Evolutionary conservation across 92 coral and sea anemone species (phyloP).

Genomic region (Palythoa caribaeorum): DNA sequence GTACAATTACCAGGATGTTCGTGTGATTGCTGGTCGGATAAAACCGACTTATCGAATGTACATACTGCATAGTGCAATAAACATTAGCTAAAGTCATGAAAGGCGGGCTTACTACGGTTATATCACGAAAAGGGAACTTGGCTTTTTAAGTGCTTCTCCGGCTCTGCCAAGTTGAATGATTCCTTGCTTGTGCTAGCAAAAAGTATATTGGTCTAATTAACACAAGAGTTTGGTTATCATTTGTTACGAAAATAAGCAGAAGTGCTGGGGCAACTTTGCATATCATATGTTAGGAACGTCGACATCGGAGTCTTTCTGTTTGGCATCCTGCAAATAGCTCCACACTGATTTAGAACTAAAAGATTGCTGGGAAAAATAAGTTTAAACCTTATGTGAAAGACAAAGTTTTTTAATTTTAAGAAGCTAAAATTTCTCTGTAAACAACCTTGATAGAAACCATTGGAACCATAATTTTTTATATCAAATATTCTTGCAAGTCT

Average conservation of each 20-base stretch:
- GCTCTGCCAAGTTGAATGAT: background rate
- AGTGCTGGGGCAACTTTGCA: background rate
- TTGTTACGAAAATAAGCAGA: background rate
- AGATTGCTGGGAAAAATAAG: too few relatives aligned
- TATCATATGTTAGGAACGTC: too few relatives aligned
- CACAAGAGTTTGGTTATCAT: background rate
- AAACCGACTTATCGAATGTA: background rate
- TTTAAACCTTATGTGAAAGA: too few relatives aligned
- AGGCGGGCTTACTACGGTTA: background rate
- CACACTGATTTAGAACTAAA: too few relatives aligned
- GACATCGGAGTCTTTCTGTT: too few relatives aligned
- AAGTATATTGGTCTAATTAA: background rate
- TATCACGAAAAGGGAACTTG: background rate
- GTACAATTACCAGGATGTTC: background rate
- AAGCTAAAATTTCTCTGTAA: too few relatives aligned
- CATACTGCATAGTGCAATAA: background rate
- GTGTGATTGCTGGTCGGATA: background rate
- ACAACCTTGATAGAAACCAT: too few relatives aligned
- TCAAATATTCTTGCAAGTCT: too few relatives aligned
- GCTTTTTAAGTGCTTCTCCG: background rate
- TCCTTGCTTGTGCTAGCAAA: background rate
- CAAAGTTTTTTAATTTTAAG: too few relatives aligned
- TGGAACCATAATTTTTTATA: too few relatives aligned
- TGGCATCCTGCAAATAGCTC: too few relatives aligned
- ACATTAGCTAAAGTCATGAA: background rate